Conservation (phyloP, 2,888 invertebrate genomes). For the Scaptomyza reducta region DNA sequence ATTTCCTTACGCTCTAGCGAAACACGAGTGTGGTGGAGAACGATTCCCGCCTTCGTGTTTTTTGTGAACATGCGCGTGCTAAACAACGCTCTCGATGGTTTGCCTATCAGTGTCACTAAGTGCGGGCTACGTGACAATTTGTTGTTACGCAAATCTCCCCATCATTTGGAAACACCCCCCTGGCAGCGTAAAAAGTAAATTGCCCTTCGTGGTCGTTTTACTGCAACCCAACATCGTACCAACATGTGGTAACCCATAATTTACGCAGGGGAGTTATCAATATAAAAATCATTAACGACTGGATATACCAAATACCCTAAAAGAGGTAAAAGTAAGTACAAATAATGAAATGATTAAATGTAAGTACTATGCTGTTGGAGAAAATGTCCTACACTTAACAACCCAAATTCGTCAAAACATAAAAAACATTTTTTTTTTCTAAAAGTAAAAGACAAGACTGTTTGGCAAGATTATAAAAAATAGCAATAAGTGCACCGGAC, state of each 20-base stretch:
- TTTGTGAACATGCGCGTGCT: slow-evolving; percentile 52
- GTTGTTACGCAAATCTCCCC: slow-evolving; percentile 71
- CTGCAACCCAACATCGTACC: slow-evolving; percentile 61
- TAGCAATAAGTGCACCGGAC: no score
- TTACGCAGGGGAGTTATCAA: slow-evolving; percentile 69
- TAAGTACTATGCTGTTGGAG: background rate
- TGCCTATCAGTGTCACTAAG: slow-evolving; percentile 56
- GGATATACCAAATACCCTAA: background rate
- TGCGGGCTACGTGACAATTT: slow-evolving; percentile 74
- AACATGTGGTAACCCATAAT: slow-evolving; percentile 78
- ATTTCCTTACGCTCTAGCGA: slow-evolving; percentile 48
- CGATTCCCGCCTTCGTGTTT: slow-evolving; percentile 16
- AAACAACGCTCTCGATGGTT: slow-evolving; percentile 60
- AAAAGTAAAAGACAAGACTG: no score
- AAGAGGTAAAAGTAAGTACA: background rate
- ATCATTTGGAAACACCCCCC: slow-evolving; percentile 46
- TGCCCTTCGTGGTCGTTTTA: slow-evolving; percentile 57
- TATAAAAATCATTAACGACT: slow-evolving; percentile 50
- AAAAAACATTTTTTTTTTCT: no score
- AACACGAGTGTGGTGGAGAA: slow-evolving; percentile 21
- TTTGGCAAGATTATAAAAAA: no score
- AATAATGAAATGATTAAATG: background rate
- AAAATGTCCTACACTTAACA: no score
- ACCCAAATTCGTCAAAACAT: no score
- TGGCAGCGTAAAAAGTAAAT: slow-evolving; percentile 53